Base-by-base conservation (phyloP, 1,140 invertebrate species). In the Drosophila miranda region DNA sequence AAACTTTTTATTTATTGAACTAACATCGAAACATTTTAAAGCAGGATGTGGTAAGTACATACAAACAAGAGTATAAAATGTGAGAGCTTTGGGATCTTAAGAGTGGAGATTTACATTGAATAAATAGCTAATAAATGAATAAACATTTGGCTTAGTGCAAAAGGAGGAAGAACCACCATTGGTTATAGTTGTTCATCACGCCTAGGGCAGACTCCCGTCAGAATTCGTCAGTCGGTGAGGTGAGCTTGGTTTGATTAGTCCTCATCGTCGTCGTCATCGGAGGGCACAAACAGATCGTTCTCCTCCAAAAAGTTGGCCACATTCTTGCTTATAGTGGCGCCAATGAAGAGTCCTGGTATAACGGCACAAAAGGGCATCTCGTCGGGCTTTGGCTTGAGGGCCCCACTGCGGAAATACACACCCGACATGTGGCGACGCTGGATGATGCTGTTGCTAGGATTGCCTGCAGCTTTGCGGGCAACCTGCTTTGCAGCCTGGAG, bases 231-330 rank as follows among this genome's bases (percentile, higher is more conserved):
- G 11, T 13, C 4, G 7, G 14, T 6, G n/a, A 8, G 7, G 14
- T 6, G n/a, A 8, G 14, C 49, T 38, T 19, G 23, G 7, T 0
- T 38, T 8, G 8, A 16, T 42, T 83, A 87, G 30, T 87, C 82
- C 63, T 98, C 96, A 89, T 98, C 97, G 80, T 99, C 98, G 84
- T 99, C 98, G 81, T 99, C 98, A 89, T 99, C 98, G 5, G 95
- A 95, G 9, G 98, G 98, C 13, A 99, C 97, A 92, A 99, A 99
- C 5, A 99, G 93, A 91, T 99, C 98, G 91, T 99, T 99, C 92
- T 99, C 98, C 92, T 99, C 98, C 13, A 99, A 92, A 91, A 98
- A 99, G 89, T 97, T 97, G 0, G 98, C 98, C 46, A 98, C 95
- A 75, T 96, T 96, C 92, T 98, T 98, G 90, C 97, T 98, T 43